Evolutionary conservation across 2,113 vertebrate species (phyloP).

Genomic region (Pachycephala philippinensis): DNA sequence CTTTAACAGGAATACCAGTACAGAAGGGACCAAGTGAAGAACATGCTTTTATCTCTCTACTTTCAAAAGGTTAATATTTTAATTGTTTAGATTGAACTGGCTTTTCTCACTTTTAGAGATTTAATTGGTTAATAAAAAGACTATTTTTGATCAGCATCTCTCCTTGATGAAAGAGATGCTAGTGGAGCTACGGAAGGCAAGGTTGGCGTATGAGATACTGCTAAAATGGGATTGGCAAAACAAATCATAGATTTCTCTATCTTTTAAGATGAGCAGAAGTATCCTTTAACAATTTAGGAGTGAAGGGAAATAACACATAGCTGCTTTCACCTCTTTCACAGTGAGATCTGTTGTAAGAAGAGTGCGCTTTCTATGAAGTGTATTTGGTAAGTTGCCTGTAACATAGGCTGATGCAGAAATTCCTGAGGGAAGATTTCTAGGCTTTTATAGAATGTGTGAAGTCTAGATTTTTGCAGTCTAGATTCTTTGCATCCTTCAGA

Average conservation of each 20-base stretch:
- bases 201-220: background rate
- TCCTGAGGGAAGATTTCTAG: background rate
- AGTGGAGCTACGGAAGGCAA: background rate
- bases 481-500: background rate
- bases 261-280: background rate
- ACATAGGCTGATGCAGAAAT: background rate
- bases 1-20: background rate
- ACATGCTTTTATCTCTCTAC: background rate
- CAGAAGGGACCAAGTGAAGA: background rate
- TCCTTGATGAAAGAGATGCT: background rate
- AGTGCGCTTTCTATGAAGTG: background rate
- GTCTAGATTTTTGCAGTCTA: background rate
- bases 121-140: background rate
- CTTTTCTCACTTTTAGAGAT: background rate
- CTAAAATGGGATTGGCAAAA: background rate
- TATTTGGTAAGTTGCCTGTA: background rate
- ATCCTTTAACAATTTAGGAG: background rate
- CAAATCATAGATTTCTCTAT: background rate
- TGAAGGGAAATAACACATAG: background rate
- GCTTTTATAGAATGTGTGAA: background rate
- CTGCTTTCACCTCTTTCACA: background rate
- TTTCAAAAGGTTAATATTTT: background rate
- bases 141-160: background rate
- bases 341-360: background rate
- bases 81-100: background rate